A percentile compares a stretch with the other conserved stretches of the same genome.
Evolutionary conservation across 2,113 vertebrate genomes (phyloP).

Genomic region (Sakesphorus luctuosus): DNA sequence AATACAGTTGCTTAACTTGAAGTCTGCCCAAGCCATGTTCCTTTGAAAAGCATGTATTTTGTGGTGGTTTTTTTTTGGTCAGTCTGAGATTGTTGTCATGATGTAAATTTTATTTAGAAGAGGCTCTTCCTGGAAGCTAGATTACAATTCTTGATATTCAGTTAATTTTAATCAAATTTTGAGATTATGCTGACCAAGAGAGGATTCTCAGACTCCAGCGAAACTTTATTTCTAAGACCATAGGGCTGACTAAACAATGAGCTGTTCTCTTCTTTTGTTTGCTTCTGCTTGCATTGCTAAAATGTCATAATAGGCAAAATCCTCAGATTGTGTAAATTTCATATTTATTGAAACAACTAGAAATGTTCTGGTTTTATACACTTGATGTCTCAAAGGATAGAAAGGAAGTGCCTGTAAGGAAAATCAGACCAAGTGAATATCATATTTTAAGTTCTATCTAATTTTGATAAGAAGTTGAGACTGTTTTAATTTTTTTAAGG

Average conservation of each 20-base stretch:
- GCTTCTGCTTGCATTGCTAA: not conserved
- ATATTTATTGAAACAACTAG: not conserved
- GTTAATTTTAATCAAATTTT: not conserved
- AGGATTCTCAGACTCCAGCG: not conserved
- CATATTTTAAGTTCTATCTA: not conserved
- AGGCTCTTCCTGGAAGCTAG: not conserved
- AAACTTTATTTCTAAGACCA: not conserved
- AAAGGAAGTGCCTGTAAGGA: not conserved
- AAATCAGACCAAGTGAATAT: not conserved
- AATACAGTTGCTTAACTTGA: not conserved
- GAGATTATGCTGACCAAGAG: not conserved
- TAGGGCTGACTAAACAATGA: not conserved
- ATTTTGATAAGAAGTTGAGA: not conserved
- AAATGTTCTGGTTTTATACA: not conserved
- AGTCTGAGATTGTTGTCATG: not conserved
- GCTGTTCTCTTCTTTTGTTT: not conserved
- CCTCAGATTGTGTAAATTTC: not conserved
- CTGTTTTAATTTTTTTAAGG: not conserved
- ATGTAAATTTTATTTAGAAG: not conserved
- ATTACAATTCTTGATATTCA: not conserved
- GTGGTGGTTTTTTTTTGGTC: not conserved
- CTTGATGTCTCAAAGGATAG: not conserved
- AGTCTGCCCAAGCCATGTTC: not conserved
- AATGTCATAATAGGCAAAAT: not conserved
- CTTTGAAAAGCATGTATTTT: not conserved